Base-by-base conservation (phyloP, 2,113 vertebrate genomes). In the Ochotona curzoniae region DNA sequence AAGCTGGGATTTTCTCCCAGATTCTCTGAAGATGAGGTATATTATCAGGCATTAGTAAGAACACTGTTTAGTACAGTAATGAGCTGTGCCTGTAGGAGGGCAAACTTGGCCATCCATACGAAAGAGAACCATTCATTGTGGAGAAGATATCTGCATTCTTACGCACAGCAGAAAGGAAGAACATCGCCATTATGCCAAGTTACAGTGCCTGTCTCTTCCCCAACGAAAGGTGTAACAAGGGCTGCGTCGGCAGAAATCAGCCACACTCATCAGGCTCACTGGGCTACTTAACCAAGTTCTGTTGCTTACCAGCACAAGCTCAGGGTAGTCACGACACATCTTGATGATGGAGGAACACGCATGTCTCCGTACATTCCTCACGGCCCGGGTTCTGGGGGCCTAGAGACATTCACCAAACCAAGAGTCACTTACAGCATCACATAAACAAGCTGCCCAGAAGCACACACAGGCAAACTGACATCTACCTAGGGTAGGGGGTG, bases 291-390 rank as follows among this genome's bases (percentile, higher is more conserved):
- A 26, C 47, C 1, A 13, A 93, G 3, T 71, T 38, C 0, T n/a
- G 44, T 47, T 64, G 94, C 98, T 60, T 97, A 99, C 99, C 98
- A 99, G 94, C 61, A 99, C 98, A 54, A 99, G 98, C 8, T 99
- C 98, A 30, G 99, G 98, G 95, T 99, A 99, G 98, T 99, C 99
- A 11, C 99, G 97, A 93, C 99, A 99, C 95, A 99, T 99, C 97
- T 98, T 99, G 94, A 99, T 99, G 96, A 99, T 98, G 47, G 99
- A 99, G 17, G 99, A 99, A 95, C 99, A 99, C 0, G 99, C 99
- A 2, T 99, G 99, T 80, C 99, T 98, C 97, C 99, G 98, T 84
- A 99, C 99, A 28, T 99, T 99, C 97, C 99, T 99, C 69, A 99
- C 99, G 54, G 99, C 98, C 93, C 99, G 98, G 20, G 98, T 99